These are phyloP conservation scores for Julus scandinavius DNA, from an alignment of 2,888 invertebrate species.

Conservation along the genomic window DNA sequence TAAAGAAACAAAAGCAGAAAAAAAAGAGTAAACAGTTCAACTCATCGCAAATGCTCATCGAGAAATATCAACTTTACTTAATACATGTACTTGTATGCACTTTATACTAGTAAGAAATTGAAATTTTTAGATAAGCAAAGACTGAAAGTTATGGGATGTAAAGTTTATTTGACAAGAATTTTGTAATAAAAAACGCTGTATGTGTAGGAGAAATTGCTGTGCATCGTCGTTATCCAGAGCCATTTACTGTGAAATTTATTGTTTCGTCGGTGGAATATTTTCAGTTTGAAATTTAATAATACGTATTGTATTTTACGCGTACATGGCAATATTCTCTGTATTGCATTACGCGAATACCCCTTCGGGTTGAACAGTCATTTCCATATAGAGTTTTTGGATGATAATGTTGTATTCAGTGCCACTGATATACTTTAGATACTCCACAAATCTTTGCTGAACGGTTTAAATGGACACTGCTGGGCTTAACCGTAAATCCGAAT, in stretches of 20 bases:
- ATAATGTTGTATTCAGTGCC: not conserved
- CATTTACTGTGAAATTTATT: not conserved
- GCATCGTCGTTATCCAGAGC: not conserved
- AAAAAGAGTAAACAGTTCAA: not conserved
- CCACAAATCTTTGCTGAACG: not conserved
- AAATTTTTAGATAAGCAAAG: not conserved
- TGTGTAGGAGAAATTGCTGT: not conserved
- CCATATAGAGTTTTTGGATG: not conserved
- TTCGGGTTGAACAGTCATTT: not conserved
- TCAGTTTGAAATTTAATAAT: conserved; percentile 1
- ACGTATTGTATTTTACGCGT: not conserved
- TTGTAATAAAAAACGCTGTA: not conserved
- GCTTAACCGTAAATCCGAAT: not conserved
- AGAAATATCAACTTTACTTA: not conserved
- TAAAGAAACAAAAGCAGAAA: not conserved
- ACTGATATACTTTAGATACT: not conserved
- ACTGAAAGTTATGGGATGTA: not conserved
- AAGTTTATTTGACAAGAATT: not conserved
- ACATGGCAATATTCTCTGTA: not conserved
- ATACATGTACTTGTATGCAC: not conserved
- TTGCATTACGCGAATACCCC: not conserved
- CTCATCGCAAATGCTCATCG: not conserved
- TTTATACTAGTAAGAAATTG: not conserved
- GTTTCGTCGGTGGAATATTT: not conserved
- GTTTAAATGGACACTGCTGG: not conserved